A percentile compares a stretch with the other conserved stretches of the same genome.
Conservation (phyloP, 2,113 vertebrate genomes). For the Vombatus ursinus region DNA sequence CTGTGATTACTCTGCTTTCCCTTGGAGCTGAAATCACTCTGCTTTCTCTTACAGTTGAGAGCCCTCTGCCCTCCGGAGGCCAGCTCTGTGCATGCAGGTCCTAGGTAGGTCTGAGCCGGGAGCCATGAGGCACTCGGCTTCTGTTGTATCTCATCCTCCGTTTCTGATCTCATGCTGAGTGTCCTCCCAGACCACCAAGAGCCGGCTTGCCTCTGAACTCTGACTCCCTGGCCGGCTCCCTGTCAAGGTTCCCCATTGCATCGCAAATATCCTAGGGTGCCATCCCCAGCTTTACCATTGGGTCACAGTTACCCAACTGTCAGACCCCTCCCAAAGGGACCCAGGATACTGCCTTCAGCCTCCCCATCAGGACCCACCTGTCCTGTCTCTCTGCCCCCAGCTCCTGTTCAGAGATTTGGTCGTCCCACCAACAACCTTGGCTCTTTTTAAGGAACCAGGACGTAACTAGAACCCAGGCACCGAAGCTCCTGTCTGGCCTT, state of each 20-base stretch:
- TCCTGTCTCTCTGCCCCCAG: not conserved
- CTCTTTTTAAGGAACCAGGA: not conserved
- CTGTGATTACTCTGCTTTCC: too few species aligned
- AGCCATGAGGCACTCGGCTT: not conserved
- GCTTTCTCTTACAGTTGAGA: too few species aligned
- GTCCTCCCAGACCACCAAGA: not conserved
- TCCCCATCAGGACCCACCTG: not conserved
- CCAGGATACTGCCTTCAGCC: not conserved
- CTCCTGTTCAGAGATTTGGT: not conserved
- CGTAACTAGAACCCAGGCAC: not conserved
- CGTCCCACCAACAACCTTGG: not conserved
- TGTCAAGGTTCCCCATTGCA: too few species aligned
- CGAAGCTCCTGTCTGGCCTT: not conserved
- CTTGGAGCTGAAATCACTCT: too few species aligned
- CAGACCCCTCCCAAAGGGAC: not conserved
- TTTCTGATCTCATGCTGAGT: not conserved
- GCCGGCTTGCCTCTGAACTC: rapidly evolving
- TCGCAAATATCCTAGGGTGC: not conserved
- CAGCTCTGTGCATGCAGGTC: not conserved
- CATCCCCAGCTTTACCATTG: not conserved
- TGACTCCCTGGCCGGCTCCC: not conserved
- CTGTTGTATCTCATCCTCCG: not conserved
- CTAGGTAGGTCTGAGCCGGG: not conserved
- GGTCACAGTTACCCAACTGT: not conserved
- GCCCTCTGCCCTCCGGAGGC: not conserved